Evolutionary conservation across 1,140 invertebrate species (phyloP).

Genomic region (Bombus confusus): DNA sequence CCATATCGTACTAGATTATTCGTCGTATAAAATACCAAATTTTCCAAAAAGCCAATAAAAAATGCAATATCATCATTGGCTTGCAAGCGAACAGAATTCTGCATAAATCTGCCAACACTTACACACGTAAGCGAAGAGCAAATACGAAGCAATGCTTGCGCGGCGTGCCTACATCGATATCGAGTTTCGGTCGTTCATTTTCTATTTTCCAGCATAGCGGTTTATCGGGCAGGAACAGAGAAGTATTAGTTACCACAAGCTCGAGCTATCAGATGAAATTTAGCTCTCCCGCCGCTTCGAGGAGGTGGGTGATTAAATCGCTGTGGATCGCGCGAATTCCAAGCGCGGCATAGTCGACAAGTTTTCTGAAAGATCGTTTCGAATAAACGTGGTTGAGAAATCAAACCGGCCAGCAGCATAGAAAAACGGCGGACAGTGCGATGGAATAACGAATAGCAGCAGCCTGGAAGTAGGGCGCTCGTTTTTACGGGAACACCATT

Average conservation of each 20-base stretch:
- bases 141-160: conserved; percentile 3
- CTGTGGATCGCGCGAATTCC: neutral
- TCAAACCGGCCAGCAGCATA: neutral
- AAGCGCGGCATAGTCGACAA: neutral
- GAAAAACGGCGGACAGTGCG: neutral
- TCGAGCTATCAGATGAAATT: conserved; percentile 7
- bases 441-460: neutral
- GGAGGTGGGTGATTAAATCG: conserved; percentile 13
- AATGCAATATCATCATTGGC: conserved; percentile 12
- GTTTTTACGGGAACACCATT: conserved; percentile 51
- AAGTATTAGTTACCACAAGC: conserved; percentile 20
- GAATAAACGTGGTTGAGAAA: neutral
- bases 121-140: neutral
- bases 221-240: conserved; percentile 5
- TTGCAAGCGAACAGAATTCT: neutral
- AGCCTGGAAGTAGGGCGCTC: conserved; percentile 48
- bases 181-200: neutral
- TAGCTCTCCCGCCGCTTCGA: neutral
- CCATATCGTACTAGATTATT: neutral
- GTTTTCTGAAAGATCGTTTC: neutral
- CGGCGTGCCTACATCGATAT: conserved; percentile 10
- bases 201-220: conserved; percentile 5
- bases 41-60: neutral
- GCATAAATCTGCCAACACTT: conserved; percentile 1
- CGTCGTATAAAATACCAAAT: neutral